Conservation (phyloP, 35 echinoderm and acorn worm genomes). For the Apostichopus parvimensis region DNA sequence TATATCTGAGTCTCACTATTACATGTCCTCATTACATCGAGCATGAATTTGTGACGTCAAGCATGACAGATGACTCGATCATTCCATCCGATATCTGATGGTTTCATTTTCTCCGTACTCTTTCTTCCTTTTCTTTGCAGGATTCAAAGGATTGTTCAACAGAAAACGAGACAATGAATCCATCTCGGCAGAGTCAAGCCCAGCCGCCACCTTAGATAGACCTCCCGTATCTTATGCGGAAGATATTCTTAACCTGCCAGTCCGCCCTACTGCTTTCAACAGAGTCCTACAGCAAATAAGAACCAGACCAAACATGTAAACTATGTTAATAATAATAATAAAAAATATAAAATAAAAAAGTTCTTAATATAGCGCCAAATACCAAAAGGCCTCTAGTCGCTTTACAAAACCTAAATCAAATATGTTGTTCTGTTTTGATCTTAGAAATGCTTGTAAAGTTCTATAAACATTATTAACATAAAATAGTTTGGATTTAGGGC, state of each 20-base stretch:
- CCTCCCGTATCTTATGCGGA: constrained; percentile 93
- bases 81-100: no score
- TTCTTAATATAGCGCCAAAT: background rate
- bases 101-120: no score
- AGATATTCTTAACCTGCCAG: constrained; percentile 77
- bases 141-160: constrained; percentile 90
- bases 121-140: constrained; percentile 29
- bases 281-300: constrained; percentile 93
- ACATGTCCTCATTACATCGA: no score
- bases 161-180: constrained; percentile 82
- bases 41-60: no score
- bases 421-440: no score
- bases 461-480: no score
- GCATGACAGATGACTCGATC: no score
- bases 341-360: no score
- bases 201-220: constrained; percentile 62
- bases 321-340: no score
- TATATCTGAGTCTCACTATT: no score
- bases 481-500: no score
- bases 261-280: constrained; percentile 91
- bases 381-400: background rate
- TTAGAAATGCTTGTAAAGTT: no score
- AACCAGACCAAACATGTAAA: constrained; percentile 76
- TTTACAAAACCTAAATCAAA: background rate
- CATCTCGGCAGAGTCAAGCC: constrained; percentile 41